A percentile compares a stretch with the other conserved stretches of the same genome.
phyloP scores from a whole-genome alignment of 2,888 invertebrate genomes.

The Drosophila meridiana region DNA sequence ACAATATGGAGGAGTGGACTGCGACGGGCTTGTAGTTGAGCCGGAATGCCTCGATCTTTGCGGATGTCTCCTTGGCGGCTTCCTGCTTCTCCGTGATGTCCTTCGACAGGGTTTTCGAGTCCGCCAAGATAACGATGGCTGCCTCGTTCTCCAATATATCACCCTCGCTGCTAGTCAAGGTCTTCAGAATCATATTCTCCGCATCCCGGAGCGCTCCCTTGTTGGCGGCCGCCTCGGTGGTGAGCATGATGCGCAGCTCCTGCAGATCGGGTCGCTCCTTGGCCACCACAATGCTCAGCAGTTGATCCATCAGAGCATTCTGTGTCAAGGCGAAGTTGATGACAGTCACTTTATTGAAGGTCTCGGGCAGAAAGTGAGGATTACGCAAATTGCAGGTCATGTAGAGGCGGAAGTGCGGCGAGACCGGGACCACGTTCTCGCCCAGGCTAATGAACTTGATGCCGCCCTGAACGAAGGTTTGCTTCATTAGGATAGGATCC shows the following conservation, averaged over 20 bases:
- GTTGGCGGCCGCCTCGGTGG: conserved; percentile 92
- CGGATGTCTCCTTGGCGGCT: conserved; percentile 92
- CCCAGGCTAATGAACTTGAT: conserved; percentile 92
- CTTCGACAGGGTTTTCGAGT: conserved; percentile 92
- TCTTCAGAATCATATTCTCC: conserved; percentile 94
- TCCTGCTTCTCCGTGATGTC: conserved; percentile 94
- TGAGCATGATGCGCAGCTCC: conserved; percentile 91
- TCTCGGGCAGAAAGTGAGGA: conserved; percentile 95
- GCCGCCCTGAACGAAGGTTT: conserved; percentile 92
- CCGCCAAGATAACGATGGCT: conserved; percentile 94
- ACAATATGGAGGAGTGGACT: conserved; percentile 93
- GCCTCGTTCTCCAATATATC: conserved; percentile 96
- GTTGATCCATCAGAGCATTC: conserved; percentile 93
- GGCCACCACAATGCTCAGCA: conserved; percentile 94
- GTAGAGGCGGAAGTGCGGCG: conserved; percentile 91
- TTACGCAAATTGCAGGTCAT: conserved; percentile 95
- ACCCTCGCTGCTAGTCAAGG: conserved; percentile 92
- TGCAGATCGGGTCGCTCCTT: conserved; percentile 96
- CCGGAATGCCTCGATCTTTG: conserved; percentile 93
- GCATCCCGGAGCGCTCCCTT: conserved; percentile 92
- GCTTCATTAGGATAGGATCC: conserved; percentile 91
- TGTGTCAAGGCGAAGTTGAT: conserved; percentile 93
- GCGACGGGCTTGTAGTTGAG: conserved; percentile 94
- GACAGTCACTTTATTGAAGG: conserved; percentile 93
- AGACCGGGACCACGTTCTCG: conserved; percentile 93